A percentile compares a stretch with the other conserved stretches of the same genome.
Conservation (phyloP, 2,888 invertebrate genomes). For the Trachelus stipa region DNA sequence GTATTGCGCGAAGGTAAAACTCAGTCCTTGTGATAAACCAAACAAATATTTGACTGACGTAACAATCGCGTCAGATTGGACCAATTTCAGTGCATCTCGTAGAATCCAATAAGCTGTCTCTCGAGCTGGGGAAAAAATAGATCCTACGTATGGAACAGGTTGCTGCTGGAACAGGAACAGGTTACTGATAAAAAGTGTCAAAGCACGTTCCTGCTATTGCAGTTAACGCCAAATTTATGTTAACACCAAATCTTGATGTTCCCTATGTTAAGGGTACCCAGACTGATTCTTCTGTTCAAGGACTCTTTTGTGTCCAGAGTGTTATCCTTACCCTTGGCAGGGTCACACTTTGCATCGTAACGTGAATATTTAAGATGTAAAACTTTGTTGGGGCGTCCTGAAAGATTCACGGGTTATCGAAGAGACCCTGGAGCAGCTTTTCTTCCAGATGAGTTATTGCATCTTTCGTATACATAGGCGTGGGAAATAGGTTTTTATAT, state of each 20-base stretch:
- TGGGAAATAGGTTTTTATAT: no score
- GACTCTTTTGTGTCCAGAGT: not conserved
- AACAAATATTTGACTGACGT: slow-evolving; percentile 13
- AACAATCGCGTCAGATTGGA: not conserved
- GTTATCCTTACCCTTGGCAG: not conserved
- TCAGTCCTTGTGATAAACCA: not conserved
- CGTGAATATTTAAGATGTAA: not conserved
- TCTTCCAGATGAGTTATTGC: not conserved
- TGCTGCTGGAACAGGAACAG: not conserved
- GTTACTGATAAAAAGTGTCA: not conserved
- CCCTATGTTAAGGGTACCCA: not conserved
- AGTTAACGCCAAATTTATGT: not conserved
- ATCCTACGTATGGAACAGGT: not conserved
- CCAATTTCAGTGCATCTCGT: not conserved
- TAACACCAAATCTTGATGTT: not conserved
- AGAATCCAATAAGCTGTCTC: not conserved
- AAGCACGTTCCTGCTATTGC: not conserved
- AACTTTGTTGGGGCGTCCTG: not conserved
- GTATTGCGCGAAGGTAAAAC: not conserved
- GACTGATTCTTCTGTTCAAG: not conserved
- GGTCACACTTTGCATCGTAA: not conserved
- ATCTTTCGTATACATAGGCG: not conserved
- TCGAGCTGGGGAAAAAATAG: not conserved
- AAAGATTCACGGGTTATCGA: not conserved
- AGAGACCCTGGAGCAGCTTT: not conserved